Evolutionary conservation across 2,797 vertebrate species (phyloP).

Genomic region (Tauraco hartlaubi): DNA sequence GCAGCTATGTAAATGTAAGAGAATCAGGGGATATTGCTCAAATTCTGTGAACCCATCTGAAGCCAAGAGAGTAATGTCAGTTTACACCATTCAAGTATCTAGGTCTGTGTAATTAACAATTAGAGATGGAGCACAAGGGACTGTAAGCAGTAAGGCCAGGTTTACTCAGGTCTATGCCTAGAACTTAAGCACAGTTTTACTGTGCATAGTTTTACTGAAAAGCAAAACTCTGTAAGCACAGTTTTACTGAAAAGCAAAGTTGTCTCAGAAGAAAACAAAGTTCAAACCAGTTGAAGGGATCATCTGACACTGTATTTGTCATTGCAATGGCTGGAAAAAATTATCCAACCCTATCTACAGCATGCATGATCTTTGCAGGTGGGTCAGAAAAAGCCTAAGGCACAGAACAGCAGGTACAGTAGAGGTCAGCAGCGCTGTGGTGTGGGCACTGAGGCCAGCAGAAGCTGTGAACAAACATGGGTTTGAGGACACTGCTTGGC

Average conservation of each 20-base stretch:
- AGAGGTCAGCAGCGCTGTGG: neutral
- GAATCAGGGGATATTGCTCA: neutral
- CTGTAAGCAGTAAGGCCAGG: neutral
- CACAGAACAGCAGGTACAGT: neutral
- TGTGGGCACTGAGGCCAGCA: neutral
- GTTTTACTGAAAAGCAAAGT: neutral
- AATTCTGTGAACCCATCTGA: neutral
- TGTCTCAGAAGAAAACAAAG: neutral
- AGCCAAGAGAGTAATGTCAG: neutral
- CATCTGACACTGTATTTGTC: neutral
- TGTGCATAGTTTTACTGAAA: neutral
- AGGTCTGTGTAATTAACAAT: neutral
- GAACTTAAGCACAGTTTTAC: neutral
- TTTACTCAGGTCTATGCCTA: neutral
- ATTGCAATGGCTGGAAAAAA: neutral
- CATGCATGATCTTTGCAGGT: neutral
- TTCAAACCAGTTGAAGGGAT: neutral
- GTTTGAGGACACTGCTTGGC: neutral
- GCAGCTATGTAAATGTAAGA: conserved; percentile 26
- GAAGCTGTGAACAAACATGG: neutral
- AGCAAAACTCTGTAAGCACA: neutral
- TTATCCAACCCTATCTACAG: neutral
- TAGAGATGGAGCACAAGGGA: neutral
- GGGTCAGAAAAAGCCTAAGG: conserved; percentile 35
- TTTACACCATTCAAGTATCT: neutral